Evolutionary conservation across 2,113 vertebrate species (phyloP).

Genomic region (Sigmodon hispidus): DNA sequence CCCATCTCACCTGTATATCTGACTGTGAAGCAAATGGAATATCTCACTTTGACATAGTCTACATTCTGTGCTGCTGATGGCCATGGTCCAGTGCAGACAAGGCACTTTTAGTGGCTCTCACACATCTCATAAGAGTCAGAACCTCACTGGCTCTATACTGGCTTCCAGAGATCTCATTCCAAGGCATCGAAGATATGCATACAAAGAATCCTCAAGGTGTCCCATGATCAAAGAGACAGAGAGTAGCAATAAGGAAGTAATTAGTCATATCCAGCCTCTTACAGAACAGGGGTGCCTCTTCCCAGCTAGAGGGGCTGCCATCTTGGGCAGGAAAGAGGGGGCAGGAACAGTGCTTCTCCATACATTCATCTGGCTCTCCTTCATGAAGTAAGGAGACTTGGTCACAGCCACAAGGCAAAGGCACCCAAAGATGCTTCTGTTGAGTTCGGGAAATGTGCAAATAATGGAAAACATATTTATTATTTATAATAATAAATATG

Average conservation of each 20-base stretch:
- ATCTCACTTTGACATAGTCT: not conserved
- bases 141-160: not conserved
- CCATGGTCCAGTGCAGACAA: not conserved
- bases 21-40: not conserved
- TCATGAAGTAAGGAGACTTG: not conserved
- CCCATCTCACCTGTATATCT: not conserved
- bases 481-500: no score
- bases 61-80: not conserved
- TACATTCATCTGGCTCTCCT: not conserved
- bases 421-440: not conserved
- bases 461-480: no score
- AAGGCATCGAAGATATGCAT: not conserved
- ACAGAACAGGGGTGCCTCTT: not conserved
- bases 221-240: not conserved
- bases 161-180: not conserved
- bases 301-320: not conserved
- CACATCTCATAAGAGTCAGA: not conserved
- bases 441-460: no score
- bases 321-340: not conserved
- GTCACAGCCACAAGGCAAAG: not conserved
- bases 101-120: not conserved
- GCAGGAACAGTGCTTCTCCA: not conserved
- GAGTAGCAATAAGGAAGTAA: not conserved
- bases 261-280: not conserved
- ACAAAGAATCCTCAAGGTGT: not conserved